phyloP scores from a whole-genome alignment of 1,140 invertebrate genomes.

The Charaxes varanes region DNA sequence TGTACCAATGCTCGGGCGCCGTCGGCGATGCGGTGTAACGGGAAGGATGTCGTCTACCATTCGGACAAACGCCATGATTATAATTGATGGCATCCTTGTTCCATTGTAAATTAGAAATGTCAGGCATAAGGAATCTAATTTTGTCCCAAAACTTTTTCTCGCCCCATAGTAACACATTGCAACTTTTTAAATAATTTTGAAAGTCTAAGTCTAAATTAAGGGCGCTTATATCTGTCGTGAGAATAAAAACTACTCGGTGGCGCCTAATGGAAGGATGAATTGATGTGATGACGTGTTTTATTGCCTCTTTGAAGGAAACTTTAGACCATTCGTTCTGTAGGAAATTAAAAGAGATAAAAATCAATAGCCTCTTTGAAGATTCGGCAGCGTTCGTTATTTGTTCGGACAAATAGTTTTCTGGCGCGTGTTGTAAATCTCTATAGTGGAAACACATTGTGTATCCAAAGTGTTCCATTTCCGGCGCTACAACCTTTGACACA shows the following conservation, averaged over 20 bases:
- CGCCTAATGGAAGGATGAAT: conserved; percentile 76
- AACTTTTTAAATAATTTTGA: conserved; percentile 86
- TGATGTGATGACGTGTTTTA: conserved; percentile 84
- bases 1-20: conserved; percentile 71
- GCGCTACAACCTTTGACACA: conserved; percentile 84
- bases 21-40: conserved; percentile 72
- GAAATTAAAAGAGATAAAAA: conserved; percentile 84
- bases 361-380: conserved; percentile 80
- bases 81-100: conserved; percentile 70
- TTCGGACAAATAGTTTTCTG: conserved; percentile 82
- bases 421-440: conserved; percentile 81
- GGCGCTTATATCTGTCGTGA: conserved; percentile 84
- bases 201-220: conserved; percentile 88
- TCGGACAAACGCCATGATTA: conserved; percentile 62
- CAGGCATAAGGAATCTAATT: conserved; percentile 89
- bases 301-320: conserved; percentile 80
- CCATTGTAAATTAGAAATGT: conserved; percentile 76
- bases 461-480: conserved; percentile 86
- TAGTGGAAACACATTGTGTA: conserved; percentile 85
- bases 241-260: conserved; percentile 82
- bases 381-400: conserved; percentile 88
- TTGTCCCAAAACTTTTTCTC: conserved; percentile 94
- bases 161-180: conserved; percentile 88
- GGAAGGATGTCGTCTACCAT: conserved; percentile 64
- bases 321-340: conserved; percentile 85